Conservation (phyloP, 2,797 vertebrate genomes). For the Steatocranus sp. region DNA sequence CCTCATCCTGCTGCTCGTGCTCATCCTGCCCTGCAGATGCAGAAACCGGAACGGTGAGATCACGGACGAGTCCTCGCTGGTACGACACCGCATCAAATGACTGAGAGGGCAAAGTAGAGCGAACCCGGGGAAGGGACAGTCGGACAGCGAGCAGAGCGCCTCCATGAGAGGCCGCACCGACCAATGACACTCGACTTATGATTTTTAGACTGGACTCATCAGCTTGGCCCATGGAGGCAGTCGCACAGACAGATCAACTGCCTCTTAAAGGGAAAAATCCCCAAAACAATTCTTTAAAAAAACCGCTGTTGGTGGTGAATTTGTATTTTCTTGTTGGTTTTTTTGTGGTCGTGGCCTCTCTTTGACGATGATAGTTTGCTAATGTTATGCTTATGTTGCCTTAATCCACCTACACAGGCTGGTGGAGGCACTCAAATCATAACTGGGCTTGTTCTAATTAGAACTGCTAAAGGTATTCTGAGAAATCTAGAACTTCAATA, state of each 20-base stretch:
- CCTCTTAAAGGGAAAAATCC: slow-evolving; percentile 40
- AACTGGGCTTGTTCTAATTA: background rate
- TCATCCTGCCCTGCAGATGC: slow-evolving; percentile 77
- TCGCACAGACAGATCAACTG: slow-evolving; percentile 3
- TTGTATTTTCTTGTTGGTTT: background rate
- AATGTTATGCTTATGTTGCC: background rate
- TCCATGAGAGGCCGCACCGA: background rate
- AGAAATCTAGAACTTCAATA: background rate
- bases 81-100: slow-evolving; percentile 95
- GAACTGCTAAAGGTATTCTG: background rate
- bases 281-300: background rate
- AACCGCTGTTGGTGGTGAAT: background rate
- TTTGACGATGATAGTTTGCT: background rate
- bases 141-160: background rate
- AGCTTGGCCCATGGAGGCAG: slow-evolving; percentile 6
- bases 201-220: slow-evolving; percentile 10
- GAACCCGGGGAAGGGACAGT: background rate
- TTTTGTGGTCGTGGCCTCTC: background rate
- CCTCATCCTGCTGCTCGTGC: slow-evolving; percentile 79
- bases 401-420: background rate
- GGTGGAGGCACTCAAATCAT: background rate
- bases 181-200: background rate
- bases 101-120: slow-evolving; percentile 40
- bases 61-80: slow-evolving; percentile 92
- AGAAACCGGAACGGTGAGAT: slow-evolving; percentile 75